A percentile compares a stretch with the other conserved stretches of the same genome.
phyloP scores from a whole-genome alignment of 2,113 vertebrate species.

The Pelecanus crispus region DNA sequence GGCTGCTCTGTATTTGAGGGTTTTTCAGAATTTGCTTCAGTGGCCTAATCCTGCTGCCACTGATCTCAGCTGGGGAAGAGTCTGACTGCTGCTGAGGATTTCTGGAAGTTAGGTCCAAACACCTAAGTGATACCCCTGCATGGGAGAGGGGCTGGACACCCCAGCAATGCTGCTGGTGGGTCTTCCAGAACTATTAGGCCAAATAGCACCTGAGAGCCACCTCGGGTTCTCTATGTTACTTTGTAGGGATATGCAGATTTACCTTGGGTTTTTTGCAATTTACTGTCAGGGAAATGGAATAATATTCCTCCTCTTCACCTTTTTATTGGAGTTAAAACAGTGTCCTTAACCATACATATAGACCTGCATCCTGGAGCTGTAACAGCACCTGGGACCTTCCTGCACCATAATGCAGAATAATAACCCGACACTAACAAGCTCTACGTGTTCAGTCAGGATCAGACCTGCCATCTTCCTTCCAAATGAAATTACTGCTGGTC shows the following conservation, averaged over 20 bases:
- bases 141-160: not conserved
- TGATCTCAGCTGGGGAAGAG: not conserved
- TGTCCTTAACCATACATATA: not conserved
- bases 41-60: not conserved
- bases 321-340: not conserved
- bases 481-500: not conserved
- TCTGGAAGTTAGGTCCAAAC: not conserved
- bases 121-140: not conserved
- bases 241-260: not conserved
- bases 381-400: not conserved
- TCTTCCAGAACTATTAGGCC: not conserved
- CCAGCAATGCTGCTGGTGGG: not conserved
- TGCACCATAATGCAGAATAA: not conserved
- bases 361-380: not conserved
- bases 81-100: not conserved
- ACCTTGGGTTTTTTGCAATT: not conserved
- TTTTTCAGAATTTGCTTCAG: not conserved
- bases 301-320: not conserved
- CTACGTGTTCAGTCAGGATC: not conserved
- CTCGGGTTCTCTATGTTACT: not conserved
- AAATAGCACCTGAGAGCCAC: not conserved
- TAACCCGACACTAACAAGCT: not conserved
- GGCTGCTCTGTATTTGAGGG: not conserved
- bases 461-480: not conserved
- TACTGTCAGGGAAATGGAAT: not conserved